These are phyloP conservation scores for Drosophila punjabiensis DNA, from an alignment of 1,140 invertebrate genomes.

Conservation along the genomic window DNA sequence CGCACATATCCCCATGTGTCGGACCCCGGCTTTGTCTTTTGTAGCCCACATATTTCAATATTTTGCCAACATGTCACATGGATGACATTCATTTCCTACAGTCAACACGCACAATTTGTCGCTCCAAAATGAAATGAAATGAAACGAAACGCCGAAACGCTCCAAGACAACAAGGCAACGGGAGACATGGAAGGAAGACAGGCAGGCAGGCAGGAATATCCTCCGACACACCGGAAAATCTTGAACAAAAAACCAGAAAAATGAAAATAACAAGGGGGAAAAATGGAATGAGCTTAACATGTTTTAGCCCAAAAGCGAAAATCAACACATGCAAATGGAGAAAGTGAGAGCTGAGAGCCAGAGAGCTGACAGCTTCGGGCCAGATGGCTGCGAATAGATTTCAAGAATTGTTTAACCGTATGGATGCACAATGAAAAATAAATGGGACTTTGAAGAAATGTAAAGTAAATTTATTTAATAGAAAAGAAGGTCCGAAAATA, in stretches of 20 bases:
- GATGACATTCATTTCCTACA: conserved; percentile 80
- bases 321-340: conserved; percentile 65
- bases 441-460: neutral
- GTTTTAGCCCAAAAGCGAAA: conserved; percentile 59
- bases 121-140: conserved; percentile 78
- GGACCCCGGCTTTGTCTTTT: conserved; percentile 22
- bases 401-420: conserved; percentile 29
- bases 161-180: conserved; percentile 50
- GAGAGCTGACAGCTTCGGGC: conserved; percentile 50
- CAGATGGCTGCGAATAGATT: conserved; percentile 51
- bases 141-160: conserved; percentile 52
- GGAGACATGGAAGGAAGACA: neutral
- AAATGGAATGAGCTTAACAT: conserved; percentile 49
- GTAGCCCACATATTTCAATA: conserved; percentile 69
- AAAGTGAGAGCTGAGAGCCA: conserved; percentile 16
- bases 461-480: neutral
- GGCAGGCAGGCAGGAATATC: conserved; percentile 15
- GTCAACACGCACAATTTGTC: conserved; percentile 83
- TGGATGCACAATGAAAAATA: conserved; percentile 1
- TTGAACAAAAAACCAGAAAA: conserved; percentile 42
- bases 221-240: conserved; percentile 60
- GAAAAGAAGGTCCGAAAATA: neutral
- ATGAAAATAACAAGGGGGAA: conserved; percentile 23
- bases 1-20: conserved; percentile 16
- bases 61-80: conserved; percentile 78